Evolutionary conservation across 2,113 vertebrate species (phyloP).

Genomic region (Apteryx mantelli): DNA sequence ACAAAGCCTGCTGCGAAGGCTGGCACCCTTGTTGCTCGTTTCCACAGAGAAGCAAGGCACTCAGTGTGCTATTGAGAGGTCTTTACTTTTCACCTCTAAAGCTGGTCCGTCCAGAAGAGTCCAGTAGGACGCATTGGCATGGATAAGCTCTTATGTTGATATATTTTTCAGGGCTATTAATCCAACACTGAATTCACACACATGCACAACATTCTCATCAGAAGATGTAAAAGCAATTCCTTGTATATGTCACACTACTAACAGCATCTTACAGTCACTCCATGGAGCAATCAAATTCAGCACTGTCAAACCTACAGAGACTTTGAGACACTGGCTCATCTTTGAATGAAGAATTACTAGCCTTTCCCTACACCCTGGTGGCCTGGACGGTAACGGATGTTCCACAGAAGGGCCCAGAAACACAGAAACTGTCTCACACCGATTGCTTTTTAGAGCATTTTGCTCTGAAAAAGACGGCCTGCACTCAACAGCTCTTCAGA

Average conservation of each 20-base stretch:
- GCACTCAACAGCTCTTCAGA: conserved; percentile 37
- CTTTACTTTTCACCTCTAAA: conserved; percentile 47
- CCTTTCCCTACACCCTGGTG: conserved; percentile 28
- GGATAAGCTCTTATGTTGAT: not conserved
- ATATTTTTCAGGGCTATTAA: not conserved
- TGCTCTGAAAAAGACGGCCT: not conserved
- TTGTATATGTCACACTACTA: conserved; percentile 37
- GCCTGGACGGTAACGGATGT: conserved; percentile 57
- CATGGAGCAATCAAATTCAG: conserved; percentile 6
- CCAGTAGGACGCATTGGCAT: not conserved
- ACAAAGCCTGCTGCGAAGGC: not conserved
- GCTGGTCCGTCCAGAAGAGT: not conserved
- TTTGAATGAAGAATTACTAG: not conserved
- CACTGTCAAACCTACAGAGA: not conserved
- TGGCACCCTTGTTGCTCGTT: conserved; percentile 4
- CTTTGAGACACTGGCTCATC: conserved; percentile 11
- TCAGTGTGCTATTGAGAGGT: not conserved
- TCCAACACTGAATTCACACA: conserved; percentile 23
- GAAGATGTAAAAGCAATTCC: conserved; percentile 66
- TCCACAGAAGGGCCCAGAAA: not conserved
- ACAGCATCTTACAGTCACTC: conserved; percentile 2
- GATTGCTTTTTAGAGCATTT: not conserved
- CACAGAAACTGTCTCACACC: not conserved
- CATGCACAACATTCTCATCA: not conserved
- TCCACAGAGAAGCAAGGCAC: not conserved